Evolutionary conservation across 2,888 invertebrate species (phyloP).

Genomic region (Electrophaes corylata): DNA sequence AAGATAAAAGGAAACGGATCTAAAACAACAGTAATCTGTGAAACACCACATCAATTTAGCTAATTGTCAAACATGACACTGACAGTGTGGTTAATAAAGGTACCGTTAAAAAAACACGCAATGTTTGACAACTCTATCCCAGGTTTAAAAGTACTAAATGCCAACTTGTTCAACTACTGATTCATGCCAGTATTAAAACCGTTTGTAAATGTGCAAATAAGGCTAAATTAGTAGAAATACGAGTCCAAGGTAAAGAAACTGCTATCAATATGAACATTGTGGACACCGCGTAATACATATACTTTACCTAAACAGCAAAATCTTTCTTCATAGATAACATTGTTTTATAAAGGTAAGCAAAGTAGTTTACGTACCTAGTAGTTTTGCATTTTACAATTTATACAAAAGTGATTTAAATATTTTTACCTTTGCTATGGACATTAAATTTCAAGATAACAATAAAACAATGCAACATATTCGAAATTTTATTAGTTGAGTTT

Average conservation of each 20-base stretch:
- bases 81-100: slow-evolving; percentile 13
- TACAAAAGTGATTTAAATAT: neutral
- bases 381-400: neutral
- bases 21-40: neutral
- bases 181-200: slow-evolving; percentile 26
- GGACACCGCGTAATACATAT: neutral
- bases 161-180: slow-evolving; percentile 12
- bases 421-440: neutral
- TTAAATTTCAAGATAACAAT: neutral
- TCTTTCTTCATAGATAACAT: neutral
- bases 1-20: too few relatives aligned
- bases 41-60: slow-evolving; percentile 8
- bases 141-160: slow-evolving; percentile 5
- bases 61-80: slow-evolving; percentile 24
- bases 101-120: slow-evolving; percentile 20
- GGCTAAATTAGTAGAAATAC: slow-evolving; percentile 21
- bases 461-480: neutral
- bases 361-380: neutral
- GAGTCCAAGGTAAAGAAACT: slow-evolving; percentile 23
- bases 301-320: neutral
- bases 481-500: too few relatives aligned
- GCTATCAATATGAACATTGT: neutral
- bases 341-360: neutral
- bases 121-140: slow-evolving; percentile 12
- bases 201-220: slow-evolving; percentile 18